Evolutionary conservation across 2,888 invertebrate species (phyloP).

Genomic region (Synergus gifuensis): DNA sequence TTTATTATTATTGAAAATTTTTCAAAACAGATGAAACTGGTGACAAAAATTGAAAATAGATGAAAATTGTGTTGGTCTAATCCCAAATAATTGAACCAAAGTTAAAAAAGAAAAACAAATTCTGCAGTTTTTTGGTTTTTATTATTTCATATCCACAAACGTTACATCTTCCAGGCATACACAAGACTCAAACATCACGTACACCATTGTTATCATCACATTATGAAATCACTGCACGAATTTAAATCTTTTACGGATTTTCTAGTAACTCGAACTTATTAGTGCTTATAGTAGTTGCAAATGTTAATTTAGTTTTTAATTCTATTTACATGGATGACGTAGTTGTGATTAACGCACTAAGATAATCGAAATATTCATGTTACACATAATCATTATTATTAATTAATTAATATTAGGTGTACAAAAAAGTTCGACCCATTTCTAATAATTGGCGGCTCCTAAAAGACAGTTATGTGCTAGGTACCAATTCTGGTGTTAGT

Average conservation of each 20-base stretch:
- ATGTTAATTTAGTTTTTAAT: slow-evolving; percentile 41
- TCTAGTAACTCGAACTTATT: slow-evolving; percentile 51
- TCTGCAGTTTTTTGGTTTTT: slow-evolving; percentile 65
- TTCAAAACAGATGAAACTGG: too few species aligned
- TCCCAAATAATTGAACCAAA: background rate
- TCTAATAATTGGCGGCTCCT: too few species aligned
- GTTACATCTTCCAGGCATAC: slow-evolving; percentile 72
- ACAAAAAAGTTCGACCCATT: too few species aligned
- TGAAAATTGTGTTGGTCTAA: background rate
- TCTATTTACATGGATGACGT: slow-evolving; percentile 45
- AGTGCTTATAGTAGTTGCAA: slow-evolving; percentile 43
- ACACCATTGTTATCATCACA: slow-evolving; percentile 49
- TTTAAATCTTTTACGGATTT: slow-evolving; percentile 51
- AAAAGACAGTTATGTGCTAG: too few species aligned
- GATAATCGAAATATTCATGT: slow-evolving; percentile 23
- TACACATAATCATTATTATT: slow-evolving; percentile 14
- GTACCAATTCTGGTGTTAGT: too few species aligned
- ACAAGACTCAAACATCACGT: slow-evolving; percentile 60
- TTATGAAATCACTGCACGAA: slow-evolving; percentile 51
- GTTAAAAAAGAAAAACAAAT: slow-evolving; percentile 29
- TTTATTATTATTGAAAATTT: too few species aligned
- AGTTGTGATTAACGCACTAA: slow-evolving; percentile 44
- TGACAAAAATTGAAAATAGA: too few species aligned
- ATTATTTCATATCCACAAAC: slow-evolving; percentile 75
- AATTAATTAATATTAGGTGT: background rate